Percentiles rank a stretch among this genome's conserved stretches.
phyloP scores from a whole-genome alignment of 2,797 vertebrate species.

The Limnodromus scolopaceus region DNA sequence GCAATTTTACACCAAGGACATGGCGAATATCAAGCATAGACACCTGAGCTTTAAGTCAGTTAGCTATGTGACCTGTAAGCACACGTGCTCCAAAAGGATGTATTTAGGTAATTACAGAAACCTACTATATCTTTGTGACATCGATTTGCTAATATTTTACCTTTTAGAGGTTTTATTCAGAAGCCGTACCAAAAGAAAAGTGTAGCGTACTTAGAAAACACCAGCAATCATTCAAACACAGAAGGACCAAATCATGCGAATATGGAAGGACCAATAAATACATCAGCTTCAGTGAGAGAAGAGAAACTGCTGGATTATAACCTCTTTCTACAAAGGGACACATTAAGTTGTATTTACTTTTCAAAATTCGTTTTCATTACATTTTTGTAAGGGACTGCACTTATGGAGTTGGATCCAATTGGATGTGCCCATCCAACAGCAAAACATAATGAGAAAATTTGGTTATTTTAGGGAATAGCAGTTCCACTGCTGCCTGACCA shows the following conservation, averaged over 20 bases:
- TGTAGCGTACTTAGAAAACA: background rate
- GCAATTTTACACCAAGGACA: background rate
- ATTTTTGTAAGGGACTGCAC: background rate
- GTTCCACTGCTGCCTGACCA: background rate
- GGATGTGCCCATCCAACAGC: background rate
- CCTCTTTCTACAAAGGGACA: no score
- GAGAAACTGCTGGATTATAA: background rate
- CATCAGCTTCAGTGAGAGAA: background rate
- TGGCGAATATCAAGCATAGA: fast-evolving
- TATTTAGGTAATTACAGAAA: background rate
- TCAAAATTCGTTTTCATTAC: background rate
- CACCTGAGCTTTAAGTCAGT: background rate
- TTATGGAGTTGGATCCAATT: background rate
- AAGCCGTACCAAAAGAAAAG: background rate
- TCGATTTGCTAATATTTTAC: background rate
- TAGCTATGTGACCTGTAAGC: fast-evolving
- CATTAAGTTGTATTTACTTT: background rate
- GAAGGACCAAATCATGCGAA: background rate
- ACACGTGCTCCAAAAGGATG: fast-evolving
- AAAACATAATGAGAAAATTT: background rate
- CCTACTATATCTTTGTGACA: background rate
- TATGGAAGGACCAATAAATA: background rate
- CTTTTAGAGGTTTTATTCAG: background rate
- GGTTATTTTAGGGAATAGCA: background rate
- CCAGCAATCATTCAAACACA: background rate